Conservation (phyloP, 1,140 invertebrate genomes). For the Triops cancriformis region DNA sequence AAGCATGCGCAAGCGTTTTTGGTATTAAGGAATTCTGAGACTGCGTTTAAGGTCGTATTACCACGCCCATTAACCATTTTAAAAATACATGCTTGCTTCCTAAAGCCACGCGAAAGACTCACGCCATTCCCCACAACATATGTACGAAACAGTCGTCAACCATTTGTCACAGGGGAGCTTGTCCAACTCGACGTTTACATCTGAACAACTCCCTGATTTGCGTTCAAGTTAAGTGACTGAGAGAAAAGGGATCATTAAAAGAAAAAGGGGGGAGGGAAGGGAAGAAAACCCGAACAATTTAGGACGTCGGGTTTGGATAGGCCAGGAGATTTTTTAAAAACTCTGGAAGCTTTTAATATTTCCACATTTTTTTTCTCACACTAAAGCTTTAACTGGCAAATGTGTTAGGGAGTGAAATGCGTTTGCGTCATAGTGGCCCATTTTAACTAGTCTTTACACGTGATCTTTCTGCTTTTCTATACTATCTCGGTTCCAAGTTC, state of each 20-base stretch:
- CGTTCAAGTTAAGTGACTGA: background rate
- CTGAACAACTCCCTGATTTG: background rate
- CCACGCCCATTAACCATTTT: background rate
- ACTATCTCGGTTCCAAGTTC: background rate
- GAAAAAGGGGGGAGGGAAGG: background rate
- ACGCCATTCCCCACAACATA: background rate
- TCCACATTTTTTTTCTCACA: background rate
- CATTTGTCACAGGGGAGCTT: background rate
- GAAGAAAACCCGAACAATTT: no score
- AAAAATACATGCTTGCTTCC: slow-evolving; percentile 6
- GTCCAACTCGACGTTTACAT: background rate
- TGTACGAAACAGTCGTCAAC: background rate
- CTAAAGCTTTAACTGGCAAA: background rate
- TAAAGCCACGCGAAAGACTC: background rate
- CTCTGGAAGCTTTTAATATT: no score
- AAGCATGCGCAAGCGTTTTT: background rate
- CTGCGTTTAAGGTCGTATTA: slow-evolving; percentile 10
- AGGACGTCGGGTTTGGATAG: no score
- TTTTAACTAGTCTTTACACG: background rate
- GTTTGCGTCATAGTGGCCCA: background rate
- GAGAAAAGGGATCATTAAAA: background rate
- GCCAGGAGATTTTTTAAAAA: no score
- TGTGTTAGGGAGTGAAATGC: background rate
- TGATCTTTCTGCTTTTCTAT: background rate
- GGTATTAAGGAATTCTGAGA: background rate